phyloP scores from a whole-genome alignment of 2,888 invertebrate species.

The Parascotia fuliginaria region DNA sequence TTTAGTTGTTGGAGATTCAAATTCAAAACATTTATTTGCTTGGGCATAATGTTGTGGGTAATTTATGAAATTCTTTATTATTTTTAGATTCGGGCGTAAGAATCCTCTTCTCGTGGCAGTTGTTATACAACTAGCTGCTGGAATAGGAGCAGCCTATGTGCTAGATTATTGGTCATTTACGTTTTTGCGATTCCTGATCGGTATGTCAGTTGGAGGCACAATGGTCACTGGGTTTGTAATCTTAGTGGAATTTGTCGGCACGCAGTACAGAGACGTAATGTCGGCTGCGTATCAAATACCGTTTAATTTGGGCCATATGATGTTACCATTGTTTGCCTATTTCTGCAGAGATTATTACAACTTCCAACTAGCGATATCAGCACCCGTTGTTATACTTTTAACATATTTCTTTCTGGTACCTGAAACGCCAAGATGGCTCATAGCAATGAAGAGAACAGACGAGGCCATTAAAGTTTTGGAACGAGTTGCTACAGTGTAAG shows the following conservation, averaged over 20 bases:
- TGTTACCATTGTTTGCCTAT: constrained; percentile 87
- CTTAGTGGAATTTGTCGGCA: constrained; percentile 89
- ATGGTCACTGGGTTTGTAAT: constrained; percentile 89
- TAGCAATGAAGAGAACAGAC: constrained; percentile 89
- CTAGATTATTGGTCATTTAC: constrained; percentile 88
- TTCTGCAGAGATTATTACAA: constrained; percentile 87
- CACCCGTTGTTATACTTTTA: constrained; percentile 85
- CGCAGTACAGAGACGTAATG: constrained; percentile 81
- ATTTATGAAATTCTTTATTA: not conserved
- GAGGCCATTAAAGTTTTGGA: constrained; percentile 87
- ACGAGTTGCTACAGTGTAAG: constrained; percentile 86
- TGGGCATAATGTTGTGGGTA: too few relatives aligned
- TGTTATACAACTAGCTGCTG: constrained; percentile 88
- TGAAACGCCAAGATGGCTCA: constrained; percentile 93
- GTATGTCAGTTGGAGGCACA: constrained; percentile 92
- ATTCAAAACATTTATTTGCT: too few relatives aligned
- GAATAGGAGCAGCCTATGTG: constrained; percentile 88
- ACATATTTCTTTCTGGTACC: constrained; percentile 89
- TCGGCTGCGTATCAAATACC: constrained; percentile 89
- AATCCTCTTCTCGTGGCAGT: constrained; percentile 90
- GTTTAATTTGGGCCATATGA: constrained; percentile 89
- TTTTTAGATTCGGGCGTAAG: constrained; percentile 90
- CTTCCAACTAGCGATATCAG: constrained; percentile 88
- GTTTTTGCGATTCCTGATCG: constrained; percentile 88
- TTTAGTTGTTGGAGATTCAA: too few relatives aligned